These are phyloP conservation scores for Lithosia quadra DNA, from an alignment of 2,888 invertebrate species.

Conservation along the genomic window DNA sequence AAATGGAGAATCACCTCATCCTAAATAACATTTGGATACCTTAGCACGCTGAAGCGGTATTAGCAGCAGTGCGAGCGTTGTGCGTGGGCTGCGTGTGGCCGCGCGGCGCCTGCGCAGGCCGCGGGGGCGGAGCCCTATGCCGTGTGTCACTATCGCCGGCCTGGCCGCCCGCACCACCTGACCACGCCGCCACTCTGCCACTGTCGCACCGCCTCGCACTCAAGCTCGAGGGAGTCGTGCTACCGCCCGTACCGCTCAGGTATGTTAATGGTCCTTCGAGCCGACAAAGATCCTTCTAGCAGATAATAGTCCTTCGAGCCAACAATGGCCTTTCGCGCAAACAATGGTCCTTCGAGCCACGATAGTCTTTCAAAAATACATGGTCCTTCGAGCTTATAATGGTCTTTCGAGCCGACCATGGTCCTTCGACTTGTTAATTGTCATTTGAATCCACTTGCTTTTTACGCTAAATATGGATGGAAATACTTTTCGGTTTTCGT, in stretches of 20 bases:
- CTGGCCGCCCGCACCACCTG: slow-evolving; percentile 86
- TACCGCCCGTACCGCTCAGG: slow-evolving; percentile 89
- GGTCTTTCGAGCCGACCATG: neutral
- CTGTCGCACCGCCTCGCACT: slow-evolving; percentile 95
- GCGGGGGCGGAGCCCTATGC: slow-evolving; percentile 89
- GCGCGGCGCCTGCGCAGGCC: slow-evolving; percentile 93
- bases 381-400: neutral
- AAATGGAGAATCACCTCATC: too few species aligned
- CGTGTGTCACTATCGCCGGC: slow-evolving; percentile 80
- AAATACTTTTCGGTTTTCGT: too few species aligned
- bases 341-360: neutral
- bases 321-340: too few species aligned
- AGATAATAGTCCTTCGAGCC: neutral
- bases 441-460: too few species aligned
- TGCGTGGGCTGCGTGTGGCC: slow-evolving; percentile 92
- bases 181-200: slow-evolving; percentile 94
- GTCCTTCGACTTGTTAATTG: neutral
- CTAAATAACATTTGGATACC: neutral
- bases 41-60: slow-evolving; percentile 72
- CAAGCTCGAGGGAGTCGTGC: slow-evolving; percentile 97
- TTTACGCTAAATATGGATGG: too few species aligned
- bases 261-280: slow-evolving; percentile 57
- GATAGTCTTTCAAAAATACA: neutral
- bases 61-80: slow-evolving; percentile 77
- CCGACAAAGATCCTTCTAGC: neutral